phyloP scores from a whole-genome alignment of 1,140 invertebrate genomes.

The Caenorhabditis elegans region WBcel235 BX284603.4:8282001-8282500 shows the following conservation, averaged over 20 bases:
- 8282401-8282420: too few relatives aligned
- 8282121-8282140: not conserved
- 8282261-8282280: not conserved
- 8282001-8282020: too few relatives aligned
- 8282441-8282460: too few relatives aligned
- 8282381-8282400: too few relatives aligned
- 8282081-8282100: conserved; percentile 19
- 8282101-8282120: conserved; percentile 27
- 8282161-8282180: not conserved
- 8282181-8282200: not conserved
- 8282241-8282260: not conserved
- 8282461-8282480: too few relatives aligned
- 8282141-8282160: conserved; percentile 5
- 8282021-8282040: too few relatives aligned
- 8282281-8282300: not conserved
- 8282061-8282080: not conserved
- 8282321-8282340: not conserved
- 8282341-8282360: not conserved
- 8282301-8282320: not conserved
- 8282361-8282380: too few relatives aligned
- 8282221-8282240: not conserved
- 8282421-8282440: too few relatives aligned
- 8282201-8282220: not conserved
- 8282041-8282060: too few relatives aligned
- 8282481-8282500: too few relatives aligned